Percentiles rank a stretch among this genome's conserved stretches.
Evolutionary conservation across 2,113 vertebrate genomes (phyloP).

Genomic region (Tachycineta bicolor): DNA sequence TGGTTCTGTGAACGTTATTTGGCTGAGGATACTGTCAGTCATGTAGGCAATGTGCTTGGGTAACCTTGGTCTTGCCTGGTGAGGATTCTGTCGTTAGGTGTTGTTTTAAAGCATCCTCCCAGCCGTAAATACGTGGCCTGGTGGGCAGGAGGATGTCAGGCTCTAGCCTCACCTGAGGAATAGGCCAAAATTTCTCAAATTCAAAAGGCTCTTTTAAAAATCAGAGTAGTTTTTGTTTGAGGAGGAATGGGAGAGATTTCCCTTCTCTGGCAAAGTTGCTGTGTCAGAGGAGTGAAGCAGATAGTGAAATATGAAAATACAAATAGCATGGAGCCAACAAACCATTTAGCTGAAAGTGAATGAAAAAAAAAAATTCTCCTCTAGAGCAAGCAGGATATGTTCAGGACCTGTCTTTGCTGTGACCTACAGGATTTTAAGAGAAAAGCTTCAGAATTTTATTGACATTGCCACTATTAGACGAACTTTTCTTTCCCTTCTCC

Average conservation of each 20-base stretch:
- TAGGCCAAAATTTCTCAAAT: not conserved
- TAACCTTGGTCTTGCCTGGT: not conserved
- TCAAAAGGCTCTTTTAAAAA: not conserved
- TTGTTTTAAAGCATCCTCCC: not conserved
- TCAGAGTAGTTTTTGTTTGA: not conserved
- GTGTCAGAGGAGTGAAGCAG: not conserved
- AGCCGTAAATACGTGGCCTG: not conserved
- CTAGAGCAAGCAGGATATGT: constrained; percentile 42
- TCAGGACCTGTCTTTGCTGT: constrained; percentile 72
- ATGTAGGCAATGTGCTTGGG: not conserved
- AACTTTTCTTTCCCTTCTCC: constrained; percentile 80
- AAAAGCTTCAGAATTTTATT: constrained; percentile 81
- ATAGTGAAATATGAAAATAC: constrained; percentile 56
- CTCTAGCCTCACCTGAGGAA: not conserved
- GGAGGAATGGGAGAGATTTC: not conserved
- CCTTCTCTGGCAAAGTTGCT: not conserved
- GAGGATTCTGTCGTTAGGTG: not conserved
- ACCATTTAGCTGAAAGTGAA: constrained; percentile 51
- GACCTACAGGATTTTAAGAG: constrained; percentile 89
- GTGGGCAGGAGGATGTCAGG: not conserved
- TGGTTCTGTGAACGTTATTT: not conserved
- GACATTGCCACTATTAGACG: constrained; percentile 77
- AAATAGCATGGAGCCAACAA: constrained; percentile 41
- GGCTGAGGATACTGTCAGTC: not conserved
- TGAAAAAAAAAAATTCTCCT: constrained; percentile 44